phyloP scores from a whole-genome alignment of 2,113 vertebrate genomes.

The Pyxicephalus adspersus region DNA sequence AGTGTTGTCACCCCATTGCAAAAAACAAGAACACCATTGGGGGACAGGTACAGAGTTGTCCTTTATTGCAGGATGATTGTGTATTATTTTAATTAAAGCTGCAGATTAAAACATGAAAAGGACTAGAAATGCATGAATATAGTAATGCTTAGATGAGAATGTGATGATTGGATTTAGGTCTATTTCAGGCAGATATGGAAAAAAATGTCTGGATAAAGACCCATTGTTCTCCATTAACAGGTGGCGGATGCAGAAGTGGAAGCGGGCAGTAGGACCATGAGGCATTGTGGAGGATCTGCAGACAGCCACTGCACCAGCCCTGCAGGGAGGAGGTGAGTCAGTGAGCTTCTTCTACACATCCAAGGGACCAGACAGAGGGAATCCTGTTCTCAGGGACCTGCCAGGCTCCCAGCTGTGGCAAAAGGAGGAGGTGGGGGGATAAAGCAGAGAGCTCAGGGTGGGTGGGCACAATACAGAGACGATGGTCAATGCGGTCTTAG shows the following conservation, averaged over 20 bases:
- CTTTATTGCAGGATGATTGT: no score
- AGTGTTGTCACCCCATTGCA: no score
- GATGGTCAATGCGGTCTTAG: not conserved
- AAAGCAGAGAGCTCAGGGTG: not conserved
- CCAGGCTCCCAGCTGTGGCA: constrained; percentile 53
- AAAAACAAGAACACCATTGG: no score
- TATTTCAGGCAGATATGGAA: no score
- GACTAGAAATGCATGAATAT: no score
- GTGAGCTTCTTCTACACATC: not conserved
- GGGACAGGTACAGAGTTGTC: no score
- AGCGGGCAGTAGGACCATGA: constrained; percentile 43
- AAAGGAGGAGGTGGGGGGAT: not conserved
- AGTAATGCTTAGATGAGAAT: no score
- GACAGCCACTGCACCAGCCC: constrained; percentile 43
- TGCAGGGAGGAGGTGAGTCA: constrained; percentile 35
- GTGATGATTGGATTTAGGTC: no score
- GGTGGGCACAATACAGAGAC: not conserved
- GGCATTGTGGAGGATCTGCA: constrained; percentile 29
- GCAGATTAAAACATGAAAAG: no score
- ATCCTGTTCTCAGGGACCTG: constrained; percentile 18
- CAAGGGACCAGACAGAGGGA: not conserved
- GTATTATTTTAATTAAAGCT: no score
- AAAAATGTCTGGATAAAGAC: no score
- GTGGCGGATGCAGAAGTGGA: not conserved
- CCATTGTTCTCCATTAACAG: no score